phyloP scores from a whole-genome alignment of 35 echinoderm and acorn worm species.

The Eucidaris tribuloides region DNA sequence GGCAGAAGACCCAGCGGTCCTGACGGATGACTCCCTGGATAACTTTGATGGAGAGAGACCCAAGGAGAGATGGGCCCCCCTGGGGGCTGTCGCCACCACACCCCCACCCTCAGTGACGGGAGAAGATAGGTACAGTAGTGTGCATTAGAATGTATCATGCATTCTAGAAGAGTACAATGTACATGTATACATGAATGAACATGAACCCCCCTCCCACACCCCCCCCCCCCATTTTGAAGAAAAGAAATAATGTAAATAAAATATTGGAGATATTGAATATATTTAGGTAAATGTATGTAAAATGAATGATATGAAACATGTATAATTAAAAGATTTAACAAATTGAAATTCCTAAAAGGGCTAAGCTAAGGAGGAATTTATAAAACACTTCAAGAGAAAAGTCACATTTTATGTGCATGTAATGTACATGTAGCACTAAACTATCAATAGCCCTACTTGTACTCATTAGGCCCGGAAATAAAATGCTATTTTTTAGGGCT shows the following conservation, averaged over 20 bases:
- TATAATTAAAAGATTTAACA: too few relatives aligned
- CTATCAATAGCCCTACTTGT: too few relatives aligned
- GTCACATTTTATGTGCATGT: too few relatives aligned
- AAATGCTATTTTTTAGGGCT: too few relatives aligned
- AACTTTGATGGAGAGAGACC: slow-evolving; percentile 68
- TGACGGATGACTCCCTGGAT: slow-evolving; percentile 89
- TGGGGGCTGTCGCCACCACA: slow-evolving; percentile 61
- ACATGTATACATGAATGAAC: not conserved
- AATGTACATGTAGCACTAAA: too few relatives aligned
- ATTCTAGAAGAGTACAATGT: too few relatives aligned
- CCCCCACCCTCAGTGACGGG: slow-evolving; percentile 34
- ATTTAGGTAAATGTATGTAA: too few relatives aligned
- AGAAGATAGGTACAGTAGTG: slow-evolving; percentile 20
- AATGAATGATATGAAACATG: not conserved
- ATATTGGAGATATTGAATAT: too few relatives aligned
- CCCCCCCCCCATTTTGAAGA: not conserved
- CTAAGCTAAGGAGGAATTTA: too few relatives aligned
- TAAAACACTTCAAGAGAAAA: too few relatives aligned
- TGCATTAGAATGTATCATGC: not conserved
- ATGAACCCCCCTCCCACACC: not conserved
- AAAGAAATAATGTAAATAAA: not conserved
- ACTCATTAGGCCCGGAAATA: too few relatives aligned
- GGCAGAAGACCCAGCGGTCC: slow-evolving; percentile 58
- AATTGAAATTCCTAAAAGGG: too few relatives aligned
- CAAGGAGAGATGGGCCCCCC: slow-evolving; percentile 57